Evolutionary conservation across 1,140 invertebrate genomes (phyloP), one percentile per base, ranked within the genome.

Genomic region (Drosophila lini): DNA sequence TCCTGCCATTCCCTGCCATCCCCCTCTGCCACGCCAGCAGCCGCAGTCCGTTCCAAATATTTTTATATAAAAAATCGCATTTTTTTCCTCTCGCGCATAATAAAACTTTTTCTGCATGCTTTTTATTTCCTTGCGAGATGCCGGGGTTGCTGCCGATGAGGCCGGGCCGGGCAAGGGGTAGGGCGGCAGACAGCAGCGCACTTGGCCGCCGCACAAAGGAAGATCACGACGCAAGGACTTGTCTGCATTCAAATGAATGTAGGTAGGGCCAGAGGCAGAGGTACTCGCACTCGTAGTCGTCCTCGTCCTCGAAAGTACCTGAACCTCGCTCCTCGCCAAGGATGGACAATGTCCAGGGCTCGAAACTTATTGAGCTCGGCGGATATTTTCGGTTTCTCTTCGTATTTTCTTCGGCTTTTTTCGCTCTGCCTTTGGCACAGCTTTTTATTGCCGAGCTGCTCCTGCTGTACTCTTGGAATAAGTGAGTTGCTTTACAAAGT

Each of bases 171-270:
- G 47, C 41, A 45, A 41, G 55, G 48, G 64, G 50, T 28, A 71
- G 61, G 73, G 59, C 67, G 47, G 65, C 63, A 81, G 77, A 84
- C 81, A 81, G 57, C 78, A 74, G 71, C 82, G 82, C 83, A 86
- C 83, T 86, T 86, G 83, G 83, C 83, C 80, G 78, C 83, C 84
- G 76, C 78, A 89, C 83, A 88, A 88, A 89, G 77, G 84, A 88
- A 82, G 83, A 82, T 71, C 73, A 75, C 81, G 81, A 70, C 79
- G 68, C 82, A 83, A 82, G 88, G 88, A 91, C 88, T 91, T 91
- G 88, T 91, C 88, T 91, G 78, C 88, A 91, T 91, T 91, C 73
- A 83, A 91, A 91, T 88, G 57, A 73, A 81, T 65, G 82, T 79
- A 85, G 70, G 76, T 80, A 82, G 67, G 75, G 75, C 63, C 60